Conservation (phyloP, 1,140 invertebrate genomes). For the Polypedilum vanderplanki region DNA sequence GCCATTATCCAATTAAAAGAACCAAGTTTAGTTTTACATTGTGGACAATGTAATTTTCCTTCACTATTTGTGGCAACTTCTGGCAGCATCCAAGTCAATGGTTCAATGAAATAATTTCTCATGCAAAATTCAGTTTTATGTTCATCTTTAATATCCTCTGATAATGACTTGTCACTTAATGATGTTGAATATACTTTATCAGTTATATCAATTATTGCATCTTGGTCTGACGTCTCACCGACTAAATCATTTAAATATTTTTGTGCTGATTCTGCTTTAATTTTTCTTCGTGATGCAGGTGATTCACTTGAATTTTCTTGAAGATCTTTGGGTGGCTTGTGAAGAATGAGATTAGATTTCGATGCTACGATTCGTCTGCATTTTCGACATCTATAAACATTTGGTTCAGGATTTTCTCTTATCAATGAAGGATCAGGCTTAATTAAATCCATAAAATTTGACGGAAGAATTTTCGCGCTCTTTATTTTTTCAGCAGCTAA, state of each 20-base stretch:
- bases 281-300: conserved; percentile 45
- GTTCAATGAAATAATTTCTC: conserved; percentile 72
- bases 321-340: conserved; percentile 44
- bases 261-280: conserved; percentile 40
- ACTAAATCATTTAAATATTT: conserved; percentile 33
- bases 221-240: conserved; percentile 33
- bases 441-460: conserved; percentile 64
- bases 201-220: conserved; percentile 38
- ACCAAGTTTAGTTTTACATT: conserved; percentile 70
- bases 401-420: conserved; percentile 67
- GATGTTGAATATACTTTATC: conserved; percentile 41
- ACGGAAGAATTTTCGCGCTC: conserved; percentile 75
- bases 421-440: conserved; percentile 72
- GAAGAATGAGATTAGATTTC: conserved; percentile 67
- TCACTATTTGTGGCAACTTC: conserved; percentile 58
- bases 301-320: conserved; percentile 33
- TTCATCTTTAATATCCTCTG: conserved; percentile 26
- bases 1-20: conserved; percentile 80
- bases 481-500: conserved; percentile 72
- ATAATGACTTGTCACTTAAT: conserved; percentile 29
- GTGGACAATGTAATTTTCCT: conserved; percentile 77
- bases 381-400: conserved; percentile 71
- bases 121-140: conserved; percentile 49
- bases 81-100: conserved; percentile 68
- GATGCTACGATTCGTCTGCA: conserved; percentile 71